Evolutionary conservation across 2,888 invertebrate species (phyloP).

Genomic region (Epicampocera succincta): DNA sequence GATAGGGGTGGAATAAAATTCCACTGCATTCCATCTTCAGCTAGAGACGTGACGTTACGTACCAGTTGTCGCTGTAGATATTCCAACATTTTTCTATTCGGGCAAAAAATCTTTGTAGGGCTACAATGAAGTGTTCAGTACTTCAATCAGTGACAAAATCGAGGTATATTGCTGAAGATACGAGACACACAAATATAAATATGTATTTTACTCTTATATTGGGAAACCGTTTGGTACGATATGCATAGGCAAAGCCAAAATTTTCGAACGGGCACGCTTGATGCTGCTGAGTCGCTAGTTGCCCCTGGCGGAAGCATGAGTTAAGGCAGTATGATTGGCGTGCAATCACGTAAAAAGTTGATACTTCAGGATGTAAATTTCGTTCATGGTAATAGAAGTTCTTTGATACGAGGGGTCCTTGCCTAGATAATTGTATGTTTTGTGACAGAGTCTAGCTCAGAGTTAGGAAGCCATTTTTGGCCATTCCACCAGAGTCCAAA

Average conservation of each 20-base stretch:
- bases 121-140: constrained; percentile 60
- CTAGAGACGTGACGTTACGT: constrained; percentile 38
- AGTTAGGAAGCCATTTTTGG: background rate
- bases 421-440: background rate
- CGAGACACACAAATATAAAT: too few relatives aligned
- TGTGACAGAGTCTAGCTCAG: constrained; percentile 17
- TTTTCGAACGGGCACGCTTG: constrained; percentile 7
- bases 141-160: constrained; percentile 48
- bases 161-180: constrained; percentile 16
- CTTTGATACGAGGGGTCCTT: constrained; percentile 15
- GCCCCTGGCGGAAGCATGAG: background rate
- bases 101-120: background rate
- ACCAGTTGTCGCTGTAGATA: constrained; percentile 63
- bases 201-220: too few relatives aligned
- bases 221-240: too few relatives aligned
- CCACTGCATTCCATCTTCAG: constrained; percentile 60
- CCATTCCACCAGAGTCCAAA: too few relatives aligned
- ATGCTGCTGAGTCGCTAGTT: background rate
- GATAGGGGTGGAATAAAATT: constrained; percentile 59
- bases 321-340: constrained; percentile 49
- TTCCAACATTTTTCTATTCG: constrained; percentile 7
- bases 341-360: constrained; percentile 54
- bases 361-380: constrained; percentile 52
- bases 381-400: constrained; percentile 26
- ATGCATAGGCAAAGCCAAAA: too few relatives aligned